Conservation (phyloP, 2,888 invertebrate species). For the Dryobotodes eremita region DNA sequence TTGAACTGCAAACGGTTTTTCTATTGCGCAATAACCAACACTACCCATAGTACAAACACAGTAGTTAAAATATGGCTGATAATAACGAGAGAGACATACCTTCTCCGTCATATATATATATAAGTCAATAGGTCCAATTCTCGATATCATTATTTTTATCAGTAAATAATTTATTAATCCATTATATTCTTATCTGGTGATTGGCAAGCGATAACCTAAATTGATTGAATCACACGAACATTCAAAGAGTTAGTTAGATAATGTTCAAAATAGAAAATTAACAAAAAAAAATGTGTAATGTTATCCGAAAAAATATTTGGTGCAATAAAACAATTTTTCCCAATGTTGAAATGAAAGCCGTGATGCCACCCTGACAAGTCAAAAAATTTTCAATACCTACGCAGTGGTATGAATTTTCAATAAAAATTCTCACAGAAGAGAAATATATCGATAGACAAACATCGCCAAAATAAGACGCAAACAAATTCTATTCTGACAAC, state of each 20-base stretch:
- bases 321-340: background rate
- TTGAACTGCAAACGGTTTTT: too few species aligned
- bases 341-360: background rate
- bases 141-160: background rate
- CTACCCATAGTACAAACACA: too few species aligned
- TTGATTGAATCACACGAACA: background rate
- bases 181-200: constrained; percentile 3
- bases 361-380: background rate
- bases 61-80: too few species aligned
- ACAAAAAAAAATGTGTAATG: background rate
- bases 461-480: background rate
- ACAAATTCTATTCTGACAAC: background rate
- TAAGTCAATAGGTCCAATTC: constrained; percentile 10
- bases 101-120: background rate
- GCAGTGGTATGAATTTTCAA: background rate
- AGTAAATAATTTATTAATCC: background rate
- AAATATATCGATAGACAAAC: background rate
- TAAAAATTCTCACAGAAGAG: background rate
- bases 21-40: too few species aligned
- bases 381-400: background rate
- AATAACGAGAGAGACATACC: too few species aligned
- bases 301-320: background rate
- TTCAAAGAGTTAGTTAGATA: background rate
- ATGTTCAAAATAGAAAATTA: background rate
- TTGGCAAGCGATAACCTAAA: background rate